Base-by-base conservation (phyloP, 2,797 vertebrate genomes). In the Gallinago nigripennis region DNA sequence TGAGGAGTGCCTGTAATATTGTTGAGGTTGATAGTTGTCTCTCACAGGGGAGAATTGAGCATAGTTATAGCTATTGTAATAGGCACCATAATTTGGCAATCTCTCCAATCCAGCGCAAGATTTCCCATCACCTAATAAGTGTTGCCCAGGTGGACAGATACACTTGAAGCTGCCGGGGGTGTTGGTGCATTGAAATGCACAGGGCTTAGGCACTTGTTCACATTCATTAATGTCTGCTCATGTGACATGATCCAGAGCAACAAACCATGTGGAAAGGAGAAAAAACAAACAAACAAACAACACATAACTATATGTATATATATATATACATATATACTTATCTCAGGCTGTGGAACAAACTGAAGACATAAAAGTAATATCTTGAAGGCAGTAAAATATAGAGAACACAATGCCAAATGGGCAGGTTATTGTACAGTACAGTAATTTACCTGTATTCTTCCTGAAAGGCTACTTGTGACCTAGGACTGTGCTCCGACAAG, bases 181-280 rank as follows among this genome's bases (percentile, higher is more conserved):
- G 99, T 99, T 99, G 98, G 98, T 92, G 96, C 99, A 99, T 89
- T 97, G 98, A 98, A 99, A 98, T 82, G 99, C 99, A 96, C 99
- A 99, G 97, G 99, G 99, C 91, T 98, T 98, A 70, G 98, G 99
- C 85, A 98, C 98, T 97, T 98, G 98, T 96, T 99, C 99, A 90
- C 99, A 99, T 98, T 99, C 99, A 98, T 99, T 99, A 98, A 99
- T 98, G 97, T 99, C 99, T 99, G 98, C 96, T 98, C 98, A 94
- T 98, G 97, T 94, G 98, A 98, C 98, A 98, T 97, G 98, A 97
- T 96, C 97, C 98, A 97, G 97, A 97, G 92, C 91, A 92, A 89
- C 80, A 92, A 86, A 94, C 50, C 96, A 96, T 93, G 93, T 93
- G 95, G 96, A 97, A 96, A 95, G 95, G 95, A 97, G 76, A 97